Conservation (phyloP, 2,888 invertebrate genomes). For the Amphipoea oculea region DNA sequence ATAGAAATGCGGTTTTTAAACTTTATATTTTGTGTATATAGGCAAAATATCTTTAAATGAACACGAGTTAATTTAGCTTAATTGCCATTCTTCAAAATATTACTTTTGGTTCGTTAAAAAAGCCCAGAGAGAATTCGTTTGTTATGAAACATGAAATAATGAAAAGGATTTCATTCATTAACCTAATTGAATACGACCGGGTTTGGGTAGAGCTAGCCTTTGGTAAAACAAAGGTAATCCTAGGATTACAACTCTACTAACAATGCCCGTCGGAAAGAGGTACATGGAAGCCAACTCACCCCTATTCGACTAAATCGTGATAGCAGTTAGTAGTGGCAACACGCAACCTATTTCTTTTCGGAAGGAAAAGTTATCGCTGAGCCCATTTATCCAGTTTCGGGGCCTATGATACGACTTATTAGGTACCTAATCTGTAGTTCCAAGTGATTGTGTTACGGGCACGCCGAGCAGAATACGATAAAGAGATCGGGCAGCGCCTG, state of each 20-base stretch:
- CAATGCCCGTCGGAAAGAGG: conserved; percentile 20
- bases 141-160: conserved; percentile 25
- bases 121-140: neutral
- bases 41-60: neutral
- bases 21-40: neutral
- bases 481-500: conserved; percentile 69
- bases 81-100: conserved; percentile 1
- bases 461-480: conserved; percentile 66
- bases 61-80: neutral
- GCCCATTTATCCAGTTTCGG: conserved; percentile 6
- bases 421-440: conserved; percentile 48
- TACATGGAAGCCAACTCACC: conserved; percentile 1
- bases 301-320: conserved; percentile 14
- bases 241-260: conserved; percentile 35
- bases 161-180: conserved; percentile 48
- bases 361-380: conserved; percentile 14
- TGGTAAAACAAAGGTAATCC: conserved; percentile 39
- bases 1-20: neutral
- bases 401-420: conserved; percentile 33
- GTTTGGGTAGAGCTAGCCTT: conserved; percentile 21
- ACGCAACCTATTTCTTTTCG: conserved; percentile 20
- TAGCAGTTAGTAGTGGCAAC: conserved; percentile 13
- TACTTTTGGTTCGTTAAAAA: conserved; percentile 36
- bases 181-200: conserved; percentile 34
- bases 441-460: conserved; percentile 50